phyloP scores from a whole-genome alignment of 2,888 invertebrate genomes.

The Tanytarsus gracilentus region DNA sequence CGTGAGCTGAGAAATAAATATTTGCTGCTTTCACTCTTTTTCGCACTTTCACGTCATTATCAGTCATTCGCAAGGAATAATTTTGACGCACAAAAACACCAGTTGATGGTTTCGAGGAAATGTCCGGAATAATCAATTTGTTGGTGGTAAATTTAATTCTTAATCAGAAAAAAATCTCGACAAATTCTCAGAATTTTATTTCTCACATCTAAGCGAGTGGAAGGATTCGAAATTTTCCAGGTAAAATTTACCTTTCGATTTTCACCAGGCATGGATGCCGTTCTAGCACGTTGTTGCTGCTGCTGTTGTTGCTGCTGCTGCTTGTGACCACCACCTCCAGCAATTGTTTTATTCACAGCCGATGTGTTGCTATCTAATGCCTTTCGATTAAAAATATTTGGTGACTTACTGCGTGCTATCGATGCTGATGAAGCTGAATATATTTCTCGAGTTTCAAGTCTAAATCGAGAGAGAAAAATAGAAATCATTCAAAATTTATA shows the following conservation, averaged over 20 bases:
- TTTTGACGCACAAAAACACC: too few species aligned
- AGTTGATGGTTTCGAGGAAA: too few species aligned
- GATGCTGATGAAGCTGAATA: too few species aligned
- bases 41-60: too few species aligned
- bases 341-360: background rate
- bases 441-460: conserved; percentile 14
- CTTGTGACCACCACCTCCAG: background rate
- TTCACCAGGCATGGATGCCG: conserved; percentile 43
- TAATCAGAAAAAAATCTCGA: background rate
- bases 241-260: conserved; percentile 39
- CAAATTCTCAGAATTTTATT: background rate
- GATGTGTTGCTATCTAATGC: conserved; percentile 13
- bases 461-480: background rate
- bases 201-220: background rate
- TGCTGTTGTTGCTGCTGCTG: conserved; percentile 30
- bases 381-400: conserved; percentile 18
- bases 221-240: too few species aligned
- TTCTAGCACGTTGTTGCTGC: conserved; percentile 39
- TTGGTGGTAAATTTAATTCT: too few species aligned
- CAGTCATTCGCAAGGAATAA: too few species aligned
- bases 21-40: too few species aligned
- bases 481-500: background rate
- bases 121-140: too few species aligned
- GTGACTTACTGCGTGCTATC: conserved; percentile 18
- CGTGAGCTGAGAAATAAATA: too few species aligned